These are phyloP conservation scores for Lycodopsis pacificus DNA, from an alignment of 2,797 vertebrate species.

Conservation along the genomic window DNA sequence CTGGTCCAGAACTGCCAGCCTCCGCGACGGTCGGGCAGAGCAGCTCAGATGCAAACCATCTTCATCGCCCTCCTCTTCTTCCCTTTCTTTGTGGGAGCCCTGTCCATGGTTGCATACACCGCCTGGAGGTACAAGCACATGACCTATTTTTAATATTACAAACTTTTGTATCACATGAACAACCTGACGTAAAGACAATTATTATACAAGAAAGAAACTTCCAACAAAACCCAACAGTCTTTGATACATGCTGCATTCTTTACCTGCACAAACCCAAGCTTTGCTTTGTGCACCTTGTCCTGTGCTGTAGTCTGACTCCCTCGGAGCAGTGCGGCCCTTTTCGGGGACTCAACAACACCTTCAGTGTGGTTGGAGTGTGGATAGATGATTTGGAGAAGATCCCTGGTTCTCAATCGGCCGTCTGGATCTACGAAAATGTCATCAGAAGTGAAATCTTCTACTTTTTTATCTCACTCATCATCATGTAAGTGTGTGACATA, in stretches of 20 bases:
- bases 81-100: conserved; percentile 90
- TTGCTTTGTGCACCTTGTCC: conserved; percentile 2
- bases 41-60: conserved; percentile 93
- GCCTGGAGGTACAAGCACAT: conserved; percentile 89
- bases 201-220: not conserved
- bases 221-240: not conserved
- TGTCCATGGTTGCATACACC: conserved; percentile 88
- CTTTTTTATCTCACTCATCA: conserved; percentile 85
- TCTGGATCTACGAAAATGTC: conserved; percentile 92
- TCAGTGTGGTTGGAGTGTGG: conserved; percentile 86
- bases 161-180: not conserved
- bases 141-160: not conserved
- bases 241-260: not conserved
- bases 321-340: conserved; percentile 93
- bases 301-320: conserved; percentile 85
- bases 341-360: conserved; percentile 84
- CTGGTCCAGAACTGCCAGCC: conserved; percentile 94
- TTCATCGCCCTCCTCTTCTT: conserved; percentile 93
- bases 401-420: conserved; percentile 80
- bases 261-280: not conserved
- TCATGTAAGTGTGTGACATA: conserved; percentile 86
- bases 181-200: not conserved
- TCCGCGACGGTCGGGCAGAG: conserved; percentile 89
- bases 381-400: conserved; percentile 69
- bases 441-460: conserved; percentile 92